These are phyloP conservation scores for Myotis myotis DNA, from an alignment of 2,797 vertebrate species.

Conservation along the genomic window DNA sequence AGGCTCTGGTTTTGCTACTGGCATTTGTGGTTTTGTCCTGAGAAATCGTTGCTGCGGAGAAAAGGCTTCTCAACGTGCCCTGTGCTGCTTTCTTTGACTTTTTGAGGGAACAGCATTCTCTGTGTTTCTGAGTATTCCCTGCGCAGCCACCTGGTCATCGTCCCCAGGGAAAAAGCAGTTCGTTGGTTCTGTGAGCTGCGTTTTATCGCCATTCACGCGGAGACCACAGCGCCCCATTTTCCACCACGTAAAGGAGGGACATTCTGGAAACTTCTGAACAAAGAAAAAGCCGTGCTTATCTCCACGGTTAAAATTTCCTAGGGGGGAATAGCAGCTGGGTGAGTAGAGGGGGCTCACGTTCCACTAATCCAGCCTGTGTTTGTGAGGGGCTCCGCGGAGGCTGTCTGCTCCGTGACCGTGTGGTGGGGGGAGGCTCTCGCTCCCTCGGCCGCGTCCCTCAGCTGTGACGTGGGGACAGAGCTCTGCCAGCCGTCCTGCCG, in stretches of 20 bases:
- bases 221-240: neutral
- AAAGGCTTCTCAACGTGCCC: neutral
- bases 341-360: neutral
- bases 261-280: slow-evolving; percentile 52
- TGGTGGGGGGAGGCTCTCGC: rapidly evolving
- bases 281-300: neutral
- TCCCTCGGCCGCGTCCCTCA: rapidly evolving
- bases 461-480: neutral
- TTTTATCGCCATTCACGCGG: neutral
- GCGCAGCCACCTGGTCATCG: slow-evolving; percentile 37
- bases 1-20: neutral
- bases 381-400: neutral
- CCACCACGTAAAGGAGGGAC: neutral
- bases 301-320: neutral
- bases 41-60: slow-evolving; percentile 26
- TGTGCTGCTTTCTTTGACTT: neutral
- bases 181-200: neutral
- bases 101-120: slow-evolving; percentile 45
- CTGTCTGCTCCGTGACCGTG: neutral
- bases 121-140: slow-evolving; percentile 47
- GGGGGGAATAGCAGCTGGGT: neutral
- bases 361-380: neutral
- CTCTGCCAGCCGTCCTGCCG: rapidly evolving
- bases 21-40: slow-evolving; percentile 23
- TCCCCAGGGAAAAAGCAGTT: slow-evolving; percentile 45